phyloP scores from a whole-genome alignment of 1,140 invertebrate genomes.

The Acromyrmex echinatior region DNA sequence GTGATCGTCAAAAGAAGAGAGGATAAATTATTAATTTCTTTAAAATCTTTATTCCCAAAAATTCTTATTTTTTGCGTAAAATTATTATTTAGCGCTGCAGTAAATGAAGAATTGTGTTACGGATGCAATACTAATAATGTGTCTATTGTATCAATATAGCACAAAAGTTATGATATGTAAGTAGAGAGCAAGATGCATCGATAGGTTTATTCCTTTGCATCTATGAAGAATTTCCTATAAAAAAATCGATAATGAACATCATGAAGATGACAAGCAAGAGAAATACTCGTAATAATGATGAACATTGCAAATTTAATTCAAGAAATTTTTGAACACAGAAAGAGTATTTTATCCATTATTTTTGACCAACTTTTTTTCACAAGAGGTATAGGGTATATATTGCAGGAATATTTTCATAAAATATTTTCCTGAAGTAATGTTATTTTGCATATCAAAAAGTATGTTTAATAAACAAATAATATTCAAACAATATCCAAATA shows the following conservation, averaged over 20 bases:
- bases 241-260: background rate
- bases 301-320: background rate
- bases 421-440: background rate
- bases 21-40: conserved; percentile 71
- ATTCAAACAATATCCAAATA: background rate
- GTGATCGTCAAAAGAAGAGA: conserved; percentile 75
- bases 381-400: background rate
- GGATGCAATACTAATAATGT: background rate
- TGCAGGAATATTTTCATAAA: background rate
- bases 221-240: background rate
- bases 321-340: background rate
- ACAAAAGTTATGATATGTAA: background rate
- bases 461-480: background rate
- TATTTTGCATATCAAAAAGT: background rate
- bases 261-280: conserved; percentile 2
- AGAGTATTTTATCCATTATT: background rate
- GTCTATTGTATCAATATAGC: background rate
- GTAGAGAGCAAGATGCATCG: background rate
- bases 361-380: background rate
- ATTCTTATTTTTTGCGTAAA: conserved; percentile 8
- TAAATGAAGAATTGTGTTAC: background rate
- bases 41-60: conserved; percentile 23
- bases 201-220: background rate
- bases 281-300: background rate
- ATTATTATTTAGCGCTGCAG: background rate